These are phyloP conservation scores for Thunnus maccoyii DNA, from an alignment of 2,113 vertebrate species.

Conservation along the genomic window DNA sequence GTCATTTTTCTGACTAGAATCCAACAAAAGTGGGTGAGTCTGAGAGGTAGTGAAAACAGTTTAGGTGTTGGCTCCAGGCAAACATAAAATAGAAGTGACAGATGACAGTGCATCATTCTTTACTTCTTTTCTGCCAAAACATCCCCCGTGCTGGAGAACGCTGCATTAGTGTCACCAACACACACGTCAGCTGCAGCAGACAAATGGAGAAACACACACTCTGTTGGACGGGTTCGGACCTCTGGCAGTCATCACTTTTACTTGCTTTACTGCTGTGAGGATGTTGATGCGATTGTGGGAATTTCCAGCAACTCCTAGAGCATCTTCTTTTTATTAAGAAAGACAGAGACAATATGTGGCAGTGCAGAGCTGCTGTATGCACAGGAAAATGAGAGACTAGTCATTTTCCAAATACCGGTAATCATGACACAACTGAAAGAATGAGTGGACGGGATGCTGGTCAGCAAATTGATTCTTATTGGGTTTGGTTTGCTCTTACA, in stretches of 20 bases:
- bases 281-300: slow-evolving; percentile 33
- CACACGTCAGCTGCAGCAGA: slow-evolving; percentile 28
- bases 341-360: background rate
- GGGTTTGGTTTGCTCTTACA: background rate
- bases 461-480: background rate
- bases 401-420: background rate
- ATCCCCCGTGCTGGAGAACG: slow-evolving; percentile 22
- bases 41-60: slow-evolving; percentile 25
- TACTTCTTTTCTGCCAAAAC: slow-evolving; percentile 34
- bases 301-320: slow-evolving; percentile 31
- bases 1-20: slow-evolving; percentile 36
- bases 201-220: slow-evolving; percentile 19
- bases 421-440: background rate
- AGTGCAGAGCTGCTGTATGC: background rate
- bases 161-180: slow-evolving; percentile 36
- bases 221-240: slow-evolving; percentile 37
- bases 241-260: slow-evolving; percentile 54
- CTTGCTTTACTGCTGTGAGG: slow-evolving; percentile 35
- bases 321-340: slow-evolving; percentile 13
- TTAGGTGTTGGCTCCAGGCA: slow-evolving; percentile 3
- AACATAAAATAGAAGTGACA: slow-evolving; percentile 39
- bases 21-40: slow-evolving; percentile 27
- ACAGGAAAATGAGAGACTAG: slow-evolving; percentile 7
- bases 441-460: background rate
- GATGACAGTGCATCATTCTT: slow-evolving; percentile 38